Evolutionary conservation across 2,888 invertebrate species (phyloP).

Genomic region (Amphimallon solstitiale): DNA sequence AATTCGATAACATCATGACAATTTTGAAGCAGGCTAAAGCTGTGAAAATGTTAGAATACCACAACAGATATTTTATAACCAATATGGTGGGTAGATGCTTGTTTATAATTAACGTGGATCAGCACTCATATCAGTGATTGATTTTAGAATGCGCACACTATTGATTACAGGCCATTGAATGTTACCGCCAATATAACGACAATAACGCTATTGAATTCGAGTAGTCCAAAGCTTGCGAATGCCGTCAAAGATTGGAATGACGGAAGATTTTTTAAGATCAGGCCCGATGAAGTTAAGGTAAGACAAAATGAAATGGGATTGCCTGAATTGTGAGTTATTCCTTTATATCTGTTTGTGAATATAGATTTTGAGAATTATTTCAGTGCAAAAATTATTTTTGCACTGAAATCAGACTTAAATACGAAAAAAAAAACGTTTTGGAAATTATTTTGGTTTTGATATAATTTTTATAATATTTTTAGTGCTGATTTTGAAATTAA

Average conservation of each 20-base stretch:
- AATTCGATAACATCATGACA: conserved; percentile 70
- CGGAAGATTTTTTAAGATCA: conserved; percentile 43
- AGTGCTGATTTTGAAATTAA: no score
- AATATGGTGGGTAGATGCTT: conserved; percentile 65
- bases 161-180: conserved; percentile 69
- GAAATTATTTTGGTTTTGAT: no score
- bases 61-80: conserved; percentile 74
- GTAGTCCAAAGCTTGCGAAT: conserved; percentile 65
- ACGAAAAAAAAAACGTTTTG: no score
- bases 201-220: conserved; percentile 71
- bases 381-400: no score
- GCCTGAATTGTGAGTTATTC: no score
- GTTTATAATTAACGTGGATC: neutral
- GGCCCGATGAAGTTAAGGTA: conserved; percentile 44
- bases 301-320: no score
- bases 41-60: conserved; percentile 79
- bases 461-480: no score
- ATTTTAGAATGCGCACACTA: conserved; percentile 70
- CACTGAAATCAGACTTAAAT: no score
- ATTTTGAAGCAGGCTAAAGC: conserved; percentile 76
- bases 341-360: no score
- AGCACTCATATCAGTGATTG: conserved; percentile 38
- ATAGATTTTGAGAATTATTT: no score
- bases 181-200: conserved; percentile 77
- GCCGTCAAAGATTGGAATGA: conserved; percentile 63